Evolutionary conservation across 1,140 invertebrate genomes (phyloP), one percentile per base, ranked within the genome.

Genomic region (Helicoverpa armigera): DNA sequence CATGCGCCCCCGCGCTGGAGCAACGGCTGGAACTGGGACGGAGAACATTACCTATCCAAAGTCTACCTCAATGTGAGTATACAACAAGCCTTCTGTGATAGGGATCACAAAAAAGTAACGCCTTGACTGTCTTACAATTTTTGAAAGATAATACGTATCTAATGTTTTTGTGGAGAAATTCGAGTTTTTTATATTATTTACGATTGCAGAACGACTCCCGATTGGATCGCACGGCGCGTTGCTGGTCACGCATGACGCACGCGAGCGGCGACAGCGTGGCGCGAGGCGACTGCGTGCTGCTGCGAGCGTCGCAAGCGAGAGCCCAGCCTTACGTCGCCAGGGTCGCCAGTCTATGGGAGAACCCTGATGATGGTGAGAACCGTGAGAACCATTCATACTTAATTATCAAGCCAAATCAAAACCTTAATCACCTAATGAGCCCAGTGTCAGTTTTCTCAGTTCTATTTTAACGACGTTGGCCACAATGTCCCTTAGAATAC

Each of bases 281-380:
- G 89, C 97, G 98, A 10, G 95, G 97, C 77, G 98, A 99, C 95
- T 99, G 98, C 94, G 98, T 99, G 65, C 95, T 98, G 74, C 95
- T 98, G 75, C 97, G 98, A 87, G 98, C 98, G 0, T 91, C 86
- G 97, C 85, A 96, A 96, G 86, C 96, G 97, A 83, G 98, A 79
- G 98, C 99, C 92, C 96, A 99, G 83, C 99, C 99, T 18, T 99
- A 97, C 93, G 98, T 99, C 73, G 99, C 98, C 35, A 98, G 99
- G 95, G 98, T 99, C 79, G 97, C 98, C 31, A 97, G 98, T 63
- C 96, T 99, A 5, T 99, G 98, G 98, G 98, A 99, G 93, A 98
- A 99, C 95, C 98, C 98, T 9, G 97, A 98, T 69, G 98, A 98
- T 94, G 98, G 98, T 99, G 94, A 95, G 94, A n/a, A 72, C 69